phyloP scores from a whole-genome alignment of 2,888 invertebrate genomes.

The Minunthozetes semirufus region DNA sequence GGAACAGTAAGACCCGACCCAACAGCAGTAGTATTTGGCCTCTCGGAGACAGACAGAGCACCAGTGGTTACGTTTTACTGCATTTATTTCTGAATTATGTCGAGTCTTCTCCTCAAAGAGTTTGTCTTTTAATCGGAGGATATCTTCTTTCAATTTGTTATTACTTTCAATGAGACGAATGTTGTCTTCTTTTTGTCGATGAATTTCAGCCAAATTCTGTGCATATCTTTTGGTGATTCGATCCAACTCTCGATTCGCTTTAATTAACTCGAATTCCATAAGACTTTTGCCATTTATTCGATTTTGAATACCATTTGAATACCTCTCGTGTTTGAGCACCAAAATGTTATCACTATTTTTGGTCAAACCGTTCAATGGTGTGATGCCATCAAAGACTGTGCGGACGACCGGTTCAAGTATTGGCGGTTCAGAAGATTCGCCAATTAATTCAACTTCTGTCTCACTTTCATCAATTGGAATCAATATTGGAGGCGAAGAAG shows the following conservation, averaged over 20 bases:
- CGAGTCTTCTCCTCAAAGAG: neutral
- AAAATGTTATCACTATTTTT: too few relatives aligned
- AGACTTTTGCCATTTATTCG: too few relatives aligned
- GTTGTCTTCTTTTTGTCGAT: too few relatives aligned
- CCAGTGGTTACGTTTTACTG: constrained; percentile 43
- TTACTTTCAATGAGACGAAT: too few relatives aligned
- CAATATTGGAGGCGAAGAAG: neutral
- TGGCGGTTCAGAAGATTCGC: neutral
- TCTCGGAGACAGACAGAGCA: constrained; percentile 79
- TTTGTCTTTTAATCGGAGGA: neutral
- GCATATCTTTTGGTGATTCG: too few relatives aligned
- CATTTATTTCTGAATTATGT: neutral
- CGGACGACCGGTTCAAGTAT: neutral
- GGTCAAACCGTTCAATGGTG: too few relatives aligned
- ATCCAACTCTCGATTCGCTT: too few relatives aligned
- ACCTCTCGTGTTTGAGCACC: too few relatives aligned
- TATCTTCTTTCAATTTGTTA: neutral
- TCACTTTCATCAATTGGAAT: neutral
- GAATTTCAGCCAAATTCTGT: too few relatives aligned
- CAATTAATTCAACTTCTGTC: neutral
- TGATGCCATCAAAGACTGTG: too few relatives aligned
- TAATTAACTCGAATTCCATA: too few relatives aligned
- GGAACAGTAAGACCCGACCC: constrained; percentile 51
- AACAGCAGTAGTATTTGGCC: constrained; percentile 87
- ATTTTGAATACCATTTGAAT: too few relatives aligned